Evolutionary conservation across 2,113 vertebrate genomes (phyloP).

Genomic region (Eidolon helvum): DNA sequence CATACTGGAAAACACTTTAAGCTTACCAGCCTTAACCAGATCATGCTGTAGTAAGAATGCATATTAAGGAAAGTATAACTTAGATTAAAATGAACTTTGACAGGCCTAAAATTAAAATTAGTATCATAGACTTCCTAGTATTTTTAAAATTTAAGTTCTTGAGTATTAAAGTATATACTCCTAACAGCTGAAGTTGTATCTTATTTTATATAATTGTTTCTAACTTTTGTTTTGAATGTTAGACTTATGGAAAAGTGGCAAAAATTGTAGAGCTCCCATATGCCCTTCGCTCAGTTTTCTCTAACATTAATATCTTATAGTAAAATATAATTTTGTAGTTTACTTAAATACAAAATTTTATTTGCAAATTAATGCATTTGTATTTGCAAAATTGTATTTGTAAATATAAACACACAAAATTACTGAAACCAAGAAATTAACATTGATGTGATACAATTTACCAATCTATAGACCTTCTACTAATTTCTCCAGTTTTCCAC

Average conservation of each 20-base stretch:
- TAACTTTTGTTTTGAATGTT: background rate
- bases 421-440: background rate
- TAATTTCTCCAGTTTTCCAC: background rate
- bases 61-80: background rate
- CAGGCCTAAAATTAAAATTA: slow-evolving; percentile 7
- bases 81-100: background rate
- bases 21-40: background rate
- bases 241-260: background rate
- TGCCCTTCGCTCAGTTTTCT: background rate
- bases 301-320: background rate
- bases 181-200: background rate
- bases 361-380: background rate
- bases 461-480: background rate
- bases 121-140: background rate
- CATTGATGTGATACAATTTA: background rate
- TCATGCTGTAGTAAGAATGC: background rate
- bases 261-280: background rate
- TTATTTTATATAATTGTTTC: slow-evolving; percentile 2
- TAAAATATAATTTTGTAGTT: slow-evolving; percentile 5
- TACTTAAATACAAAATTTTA: background rate
- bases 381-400: background rate
- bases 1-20: background rate
- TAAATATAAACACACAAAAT: background rate
- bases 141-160: background rate
- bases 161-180: background rate